These are phyloP conservation scores for Ptiloglossa arizonensis DNA, from an alignment of 1,140 invertebrate species.

Conservation along the genomic window DNA sequence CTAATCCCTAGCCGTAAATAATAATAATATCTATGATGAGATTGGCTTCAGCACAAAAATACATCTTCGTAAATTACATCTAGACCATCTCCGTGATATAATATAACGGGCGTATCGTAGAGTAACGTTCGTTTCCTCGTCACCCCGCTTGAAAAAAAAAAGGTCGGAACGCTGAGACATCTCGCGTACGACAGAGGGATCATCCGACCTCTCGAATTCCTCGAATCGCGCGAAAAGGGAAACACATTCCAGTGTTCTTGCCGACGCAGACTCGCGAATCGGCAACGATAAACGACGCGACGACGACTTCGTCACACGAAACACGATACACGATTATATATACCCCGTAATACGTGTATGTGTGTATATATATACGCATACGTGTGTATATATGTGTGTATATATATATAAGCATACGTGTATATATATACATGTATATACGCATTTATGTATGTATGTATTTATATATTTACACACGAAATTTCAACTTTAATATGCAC, in stretches of 20 bases:
- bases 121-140: neutral
- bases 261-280: constrained; percentile 13
- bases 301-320: constrained; percentile 39
- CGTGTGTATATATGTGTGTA: neutral
- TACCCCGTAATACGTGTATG: constrained; percentile 54
- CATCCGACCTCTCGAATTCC: neutral
- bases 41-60: constrained; percentile 71
- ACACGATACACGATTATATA: constrained; percentile 54
- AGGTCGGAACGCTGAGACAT: constrained; percentile 4
- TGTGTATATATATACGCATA: neutral
- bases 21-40: constrained; percentile 51
- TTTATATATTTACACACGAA: constrained; percentile 71
- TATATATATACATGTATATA: constrained; percentile 43
- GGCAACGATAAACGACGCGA: neutral
- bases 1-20: constrained; percentile 32
- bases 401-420: neutral
- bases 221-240: neutral
- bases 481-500: constrained; percentile 73
- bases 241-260: neutral
- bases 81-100: constrained; percentile 39
- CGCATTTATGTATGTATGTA: constrained; percentile 51
- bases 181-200: neutral
- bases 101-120: constrained; percentile 22
- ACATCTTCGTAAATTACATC: constrained; percentile 64
- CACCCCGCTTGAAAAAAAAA: neutral